Evolutionary conservation across 2,888 invertebrate species (phyloP), one percentile per base, ranked within the genome.

Genomic region (Hybos culiciformis): DNA sequence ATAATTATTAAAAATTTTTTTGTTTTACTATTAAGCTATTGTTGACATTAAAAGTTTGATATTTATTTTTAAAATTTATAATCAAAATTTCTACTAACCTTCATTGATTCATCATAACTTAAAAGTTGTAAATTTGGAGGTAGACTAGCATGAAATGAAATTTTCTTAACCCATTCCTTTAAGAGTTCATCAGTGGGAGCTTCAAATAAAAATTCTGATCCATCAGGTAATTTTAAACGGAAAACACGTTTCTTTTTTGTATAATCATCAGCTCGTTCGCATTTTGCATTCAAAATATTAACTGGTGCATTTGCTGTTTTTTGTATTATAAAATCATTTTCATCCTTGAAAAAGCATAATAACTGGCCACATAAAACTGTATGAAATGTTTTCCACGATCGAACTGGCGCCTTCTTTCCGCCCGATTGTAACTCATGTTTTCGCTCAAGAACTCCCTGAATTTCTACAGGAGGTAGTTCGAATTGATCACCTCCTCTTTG

Each of bases 291-390:
- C 32, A 80, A 69, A 29, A 81, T 79, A 51, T 80, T 83, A 20
- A 93, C 79, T 0, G 90, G 86, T 0, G 92, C 83, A 3, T 86
- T 82, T 0, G 86, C 83, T 0, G 93, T 92, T 69, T 87, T 85
- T 56, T 88, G 83, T 51, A 80, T 79, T 47, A 78, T 74, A 69
- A 93, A 94, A 67, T 92, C 92, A 53, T 83, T 80, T 58, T 87
- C 84, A 61, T 94, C 93, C 60, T 93, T 84, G 74, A 97, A 98
- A 81, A 98, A 97, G 70, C 94, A 96, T 41, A 98, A 70, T 54
- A 96, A 70, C 62, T 98, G 97, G 0, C 97, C 97, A 61, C 94
- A 97, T 19, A 98, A 73, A 43, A 96, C 96, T 0, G 91, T 85
- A 68, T 94, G 90, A 70, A 86, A 90, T 43, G 77, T 78, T 57